Percentiles rank a stretch among this genome's conserved stretches.
phyloP scores from a whole-genome alignment of 1,140 invertebrate genomes.

The Trachymyrmex cornetzi region DNA sequence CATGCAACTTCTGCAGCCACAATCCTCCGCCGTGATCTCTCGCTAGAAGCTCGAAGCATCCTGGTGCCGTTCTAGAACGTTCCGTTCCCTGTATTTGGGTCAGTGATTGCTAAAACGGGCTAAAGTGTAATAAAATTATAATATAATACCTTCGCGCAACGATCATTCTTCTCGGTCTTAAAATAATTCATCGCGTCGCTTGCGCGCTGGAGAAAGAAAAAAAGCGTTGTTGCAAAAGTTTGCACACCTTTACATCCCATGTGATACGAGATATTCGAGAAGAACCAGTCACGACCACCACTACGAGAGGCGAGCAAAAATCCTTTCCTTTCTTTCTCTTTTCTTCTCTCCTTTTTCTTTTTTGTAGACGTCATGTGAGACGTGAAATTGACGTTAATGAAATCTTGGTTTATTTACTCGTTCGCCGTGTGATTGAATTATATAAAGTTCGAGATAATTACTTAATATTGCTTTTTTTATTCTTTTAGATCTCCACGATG shows the following conservation, averaged over 20 bases:
- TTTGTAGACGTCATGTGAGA: not conserved
- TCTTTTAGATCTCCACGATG: conserved; percentile 49
- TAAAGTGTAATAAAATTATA: conserved; percentile 38
- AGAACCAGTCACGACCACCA: not conserved
- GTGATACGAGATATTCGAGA: not conserved
- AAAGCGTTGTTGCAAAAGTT: conserved; percentile 28
- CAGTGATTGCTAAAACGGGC: not conserved
- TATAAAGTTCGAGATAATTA: not conserved
- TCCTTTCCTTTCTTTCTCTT: not conserved
- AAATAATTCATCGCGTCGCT: conserved; percentile 21
- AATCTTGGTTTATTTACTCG: not conserved
- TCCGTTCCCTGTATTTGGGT: not conserved
- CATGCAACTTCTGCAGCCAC: not conserved
- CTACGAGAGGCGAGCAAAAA: not conserved
- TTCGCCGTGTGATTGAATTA: not conserved
- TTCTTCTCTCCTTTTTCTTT: not conserved
- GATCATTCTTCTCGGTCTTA: conserved; percentile 18
- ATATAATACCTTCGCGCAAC: conserved; percentile 6
- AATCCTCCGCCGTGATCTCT: not conserved
- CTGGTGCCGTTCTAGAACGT: not conserved
- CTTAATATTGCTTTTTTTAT: not conserved
- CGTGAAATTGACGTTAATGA: conserved; percentile 4
- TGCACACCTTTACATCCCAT: conserved; percentile 10
- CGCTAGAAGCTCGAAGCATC: conserved; percentile 2
- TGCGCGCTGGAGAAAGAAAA: not conserved